Evolutionary conservation across 2,797 vertebrate species (phyloP).

Genomic region (Apogon talboti): DNA sequence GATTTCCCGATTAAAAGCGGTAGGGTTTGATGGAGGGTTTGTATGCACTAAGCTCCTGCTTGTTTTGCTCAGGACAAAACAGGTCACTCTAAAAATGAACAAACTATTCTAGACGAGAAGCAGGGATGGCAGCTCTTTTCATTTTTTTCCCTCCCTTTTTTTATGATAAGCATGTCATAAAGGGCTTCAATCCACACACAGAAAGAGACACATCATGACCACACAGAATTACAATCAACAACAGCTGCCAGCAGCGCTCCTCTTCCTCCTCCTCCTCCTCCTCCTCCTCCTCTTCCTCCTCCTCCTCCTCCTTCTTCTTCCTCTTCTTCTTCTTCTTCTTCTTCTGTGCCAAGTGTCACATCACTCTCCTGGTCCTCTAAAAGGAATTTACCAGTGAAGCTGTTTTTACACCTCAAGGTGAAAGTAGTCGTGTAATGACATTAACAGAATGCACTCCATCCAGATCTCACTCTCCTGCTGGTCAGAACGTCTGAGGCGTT

Average conservation of each 20-base stretch:
- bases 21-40: slow-evolving; percentile 52
- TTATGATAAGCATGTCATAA: slow-evolving; percentile 72
- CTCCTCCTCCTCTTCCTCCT: slow-evolving; percentile 27
- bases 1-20: slow-evolving; percentile 48
- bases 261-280: slow-evolving; percentile 24
- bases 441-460: slow-evolving; percentile 68
- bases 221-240: slow-evolving; percentile 75
- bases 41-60: slow-evolving; percentile 79
- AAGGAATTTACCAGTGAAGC: slow-evolving; percentile 64
- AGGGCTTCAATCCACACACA: slow-evolving; percentile 77
- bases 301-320: too few species aligned
- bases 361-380: slow-evolving; percentile 58
- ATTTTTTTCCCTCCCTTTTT: slow-evolving; percentile 16
- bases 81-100: slow-evolving; percentile 65
- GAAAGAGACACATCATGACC: slow-evolving; percentile 67
- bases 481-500: slow-evolving; percentile 60
- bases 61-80: slow-evolving; percentile 83
- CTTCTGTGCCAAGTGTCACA: slow-evolving; percentile 67
- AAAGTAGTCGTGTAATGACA: slow-evolving; percentile 62
- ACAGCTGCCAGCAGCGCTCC: slow-evolving; percentile 72
- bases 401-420: slow-evolving; percentile 69
- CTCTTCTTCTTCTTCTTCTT: slow-evolving; percentile 1
- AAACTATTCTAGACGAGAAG: slow-evolving; percentile 51
- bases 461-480: slow-evolving; percentile 62
- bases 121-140: slow-evolving; percentile 75